Evolutionary conservation across 2,113 vertebrate genomes (phyloP), one percentile per base, ranked within the genome.

Genomic region (Toxotes jaculatrix): DNA sequence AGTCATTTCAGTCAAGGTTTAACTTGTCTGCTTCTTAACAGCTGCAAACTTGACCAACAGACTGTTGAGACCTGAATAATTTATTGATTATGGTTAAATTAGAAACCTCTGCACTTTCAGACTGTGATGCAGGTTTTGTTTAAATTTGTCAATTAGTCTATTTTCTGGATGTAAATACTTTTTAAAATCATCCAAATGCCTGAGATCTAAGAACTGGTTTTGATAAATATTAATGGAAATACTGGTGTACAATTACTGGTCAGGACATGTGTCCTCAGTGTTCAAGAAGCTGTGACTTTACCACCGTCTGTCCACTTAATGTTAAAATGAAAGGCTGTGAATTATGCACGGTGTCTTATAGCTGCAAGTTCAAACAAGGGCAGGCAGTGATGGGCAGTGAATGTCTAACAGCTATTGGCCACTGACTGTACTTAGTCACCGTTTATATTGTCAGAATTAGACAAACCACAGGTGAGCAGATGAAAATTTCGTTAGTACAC

Each of bases 81-180:
- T 43, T 31, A 51, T 40, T 47, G 23, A 53, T 38, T 4, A 42
- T 11, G 68, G 17, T 14, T 23, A 34, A 19, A 79, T 51, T 21
- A 40, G n/a, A 70, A 62, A 69, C 76, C 61, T 10, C 57, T 79
- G 56, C 43, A 31, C 34, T 27, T 60, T 32, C n/a, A 57, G 16
- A 7, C 36, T 27, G 31, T 17, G 19, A 55, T 34, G 19, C 5
- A 61, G 8, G 3, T 17, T 64, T 13, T n/a, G 31, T 47, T 60
- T 5, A 8, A 61, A 10, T 47, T 45, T 47, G 32, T 40, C 1
- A 10, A 47, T 17, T 3, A 34, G 12, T 45, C 14, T 47, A 61
- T 5, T 31, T 32, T n/a, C 38, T 42, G 23, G 14, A 72, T 21
- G n/a, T 19, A 53, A 40, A 75, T 3, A 53, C 23, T 13, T 11